Conservation (phyloP, 2,113 vertebrate genomes). For the Tiliqua scincoides region DNA sequence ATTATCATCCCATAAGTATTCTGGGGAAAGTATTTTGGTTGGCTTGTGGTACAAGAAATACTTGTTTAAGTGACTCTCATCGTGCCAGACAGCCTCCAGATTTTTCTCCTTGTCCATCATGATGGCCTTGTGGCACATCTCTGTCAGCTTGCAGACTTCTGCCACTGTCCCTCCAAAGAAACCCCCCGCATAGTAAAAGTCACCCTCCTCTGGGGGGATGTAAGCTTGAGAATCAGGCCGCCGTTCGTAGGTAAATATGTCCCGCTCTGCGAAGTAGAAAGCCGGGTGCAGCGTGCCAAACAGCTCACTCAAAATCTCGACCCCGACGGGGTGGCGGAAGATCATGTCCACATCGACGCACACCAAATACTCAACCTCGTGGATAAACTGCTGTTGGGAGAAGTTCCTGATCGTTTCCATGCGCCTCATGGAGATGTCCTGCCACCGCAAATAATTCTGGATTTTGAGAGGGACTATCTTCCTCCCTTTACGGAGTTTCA, state of each 20-base stretch:
- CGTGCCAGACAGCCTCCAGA: slow-evolving; percentile 69
- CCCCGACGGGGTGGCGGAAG: slow-evolving; percentile 66
- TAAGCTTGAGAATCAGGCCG: slow-evolving; percentile 55
- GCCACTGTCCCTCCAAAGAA: slow-evolving; percentile 63
- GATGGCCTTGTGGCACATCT: slow-evolving; percentile 56
- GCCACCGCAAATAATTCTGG: slow-evolving; percentile 53
- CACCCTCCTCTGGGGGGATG: slow-evolving; percentile 49
- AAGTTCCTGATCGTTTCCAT: slow-evolving; percentile 68
- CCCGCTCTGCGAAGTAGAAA: slow-evolving; percentile 11
- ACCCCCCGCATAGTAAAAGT: slow-evolving; percentile 73
- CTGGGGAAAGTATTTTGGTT: slow-evolving; percentile 73
- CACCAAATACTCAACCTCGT: slow-evolving; percentile 59
- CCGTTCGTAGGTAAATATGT: slow-evolving; percentile 57
- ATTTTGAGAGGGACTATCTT: slow-evolving; percentile 31
- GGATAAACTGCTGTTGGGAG: slow-evolving; percentile 19
- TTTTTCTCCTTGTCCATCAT: slow-evolving; percentile 47
- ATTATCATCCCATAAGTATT: slow-evolving; percentile 61
- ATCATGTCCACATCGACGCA: slow-evolving; percentile 72
- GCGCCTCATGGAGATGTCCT: slow-evolving; percentile 69
- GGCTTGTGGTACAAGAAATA: slow-evolving; percentile 73
- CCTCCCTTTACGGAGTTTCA: slow-evolving; percentile 41
- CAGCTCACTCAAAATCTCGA: slow-evolving; percentile 60
- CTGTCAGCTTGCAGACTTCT: slow-evolving; percentile 61
- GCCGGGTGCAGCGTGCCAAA: slow-evolving; percentile 67
- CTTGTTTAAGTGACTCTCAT: slow-evolving; percentile 59